Evolutionary conservation across 2,797 vertebrate species (phyloP), one percentile per base, ranked within the genome.

Genomic region (Mormyrus proboscirostris): DNA sequence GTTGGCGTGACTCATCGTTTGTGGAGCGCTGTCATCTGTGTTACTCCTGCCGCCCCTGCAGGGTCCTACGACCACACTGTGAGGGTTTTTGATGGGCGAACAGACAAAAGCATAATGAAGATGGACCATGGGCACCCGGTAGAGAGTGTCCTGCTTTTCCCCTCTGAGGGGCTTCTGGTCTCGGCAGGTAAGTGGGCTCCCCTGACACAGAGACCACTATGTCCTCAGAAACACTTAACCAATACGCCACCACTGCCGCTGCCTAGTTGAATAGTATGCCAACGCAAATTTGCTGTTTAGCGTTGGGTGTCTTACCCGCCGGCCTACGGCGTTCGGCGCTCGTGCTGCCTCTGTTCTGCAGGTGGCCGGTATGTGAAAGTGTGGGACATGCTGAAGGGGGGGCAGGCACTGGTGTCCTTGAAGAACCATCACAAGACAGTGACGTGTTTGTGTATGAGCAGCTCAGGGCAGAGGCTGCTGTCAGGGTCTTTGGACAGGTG

Each of bases 391-490:
- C 93, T 99, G 0, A 99, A 97, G 95, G 97, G 98, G 0, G 99
- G 99, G 25, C 98, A 98, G 55, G 94, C 97, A 50, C 93, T 99
- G 1, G 97, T 98, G 76, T 99, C 97, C 14, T 94, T 99, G 92
- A 99, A 95, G 94, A 98, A 99, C 94, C 98, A 99, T 91, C 98
- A 99, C 94, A 99, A 99, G 95, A 99, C 98, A 0, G 97, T 99
- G 89, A 99, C 98, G 0, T 96, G 96, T 91, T 94, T 99, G 84
- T 97, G 96, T 94, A 95, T 99, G 89, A 97, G 96, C 94, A 96
- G 96, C 92, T 97, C 96, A 1, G 97, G 97, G 41, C 96, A 98
- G 92, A 97, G 98, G 89, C 93, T 99, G 49, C 93, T 99, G 82
- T 98, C 98, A 7, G 98, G 95, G 33, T 99, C 99, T 19, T 92